These are phyloP conservation scores for Arizona elegans DNA, from an alignment of 2,113 vertebrate genomes.

Conservation along the genomic window DNA sequence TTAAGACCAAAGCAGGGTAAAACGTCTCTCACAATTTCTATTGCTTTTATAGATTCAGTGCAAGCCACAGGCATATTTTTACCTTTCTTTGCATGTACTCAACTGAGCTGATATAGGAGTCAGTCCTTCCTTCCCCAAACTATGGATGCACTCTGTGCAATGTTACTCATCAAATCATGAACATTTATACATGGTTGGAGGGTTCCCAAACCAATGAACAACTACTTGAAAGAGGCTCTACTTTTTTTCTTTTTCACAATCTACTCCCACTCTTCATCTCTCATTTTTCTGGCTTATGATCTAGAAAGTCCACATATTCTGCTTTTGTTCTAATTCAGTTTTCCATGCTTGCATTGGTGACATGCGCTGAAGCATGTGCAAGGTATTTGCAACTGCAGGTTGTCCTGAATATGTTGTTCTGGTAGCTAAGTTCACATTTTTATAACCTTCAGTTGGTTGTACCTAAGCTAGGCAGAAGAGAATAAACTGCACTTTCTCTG, in stretches of 20 bases:
- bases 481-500: background rate
- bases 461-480: background rate
- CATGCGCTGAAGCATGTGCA: background rate
- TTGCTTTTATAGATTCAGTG: constrained; percentile 51
- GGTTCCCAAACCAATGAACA: background rate
- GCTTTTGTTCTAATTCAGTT: background rate
- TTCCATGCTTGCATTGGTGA: background rate
- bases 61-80: constrained; percentile 44
- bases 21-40: constrained; percentile 31
- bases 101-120: constrained; percentile 25
- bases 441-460: background rate
- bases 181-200: background rate
- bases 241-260: background rate
- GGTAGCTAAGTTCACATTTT: background rate
- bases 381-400: background rate
- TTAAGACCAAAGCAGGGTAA: constrained; percentile 28
- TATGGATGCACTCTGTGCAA: constrained; percentile 14
- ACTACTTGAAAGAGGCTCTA: background rate
- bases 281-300: background rate
- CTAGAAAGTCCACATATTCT: background rate
- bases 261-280: background rate
- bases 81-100: constrained; percentile 24
- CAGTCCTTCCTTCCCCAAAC: constrained; percentile 17
- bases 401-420: background rate
- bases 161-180: constrained; percentile 27